Evolutionary conservation across 2,888 invertebrate genomes (phyloP).

Genomic region (Epinotia ramella): DNA sequence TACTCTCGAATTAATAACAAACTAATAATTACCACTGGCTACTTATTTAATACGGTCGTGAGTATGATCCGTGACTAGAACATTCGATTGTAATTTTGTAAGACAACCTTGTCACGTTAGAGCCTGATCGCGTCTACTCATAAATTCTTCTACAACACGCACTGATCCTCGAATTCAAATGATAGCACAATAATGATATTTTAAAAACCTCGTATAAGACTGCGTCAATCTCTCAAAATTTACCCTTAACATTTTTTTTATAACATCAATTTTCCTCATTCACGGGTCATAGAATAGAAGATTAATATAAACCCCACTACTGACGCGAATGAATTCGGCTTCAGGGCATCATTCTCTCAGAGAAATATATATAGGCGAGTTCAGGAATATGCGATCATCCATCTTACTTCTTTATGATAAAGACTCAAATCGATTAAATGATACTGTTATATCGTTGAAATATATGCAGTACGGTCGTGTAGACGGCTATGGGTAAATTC

Average conservation of each 20-base stretch:
- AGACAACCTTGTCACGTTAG: constrained; percentile 15
- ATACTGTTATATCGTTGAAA: not conserved
- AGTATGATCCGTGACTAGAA: constrained; percentile 11
- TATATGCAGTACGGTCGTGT: not conserved
- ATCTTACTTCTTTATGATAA: not conserved
- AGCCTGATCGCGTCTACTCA: constrained; percentile 9
- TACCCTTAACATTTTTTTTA: not conserved
- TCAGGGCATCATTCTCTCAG: not conserved
- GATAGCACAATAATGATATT: not conserved
- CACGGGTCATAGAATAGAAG: no score
- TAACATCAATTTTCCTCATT: not conserved
- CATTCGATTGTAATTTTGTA: constrained; percentile 14
- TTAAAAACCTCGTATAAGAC: not conserved
- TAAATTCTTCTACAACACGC: constrained; percentile 8
- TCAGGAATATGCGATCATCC: not conserved
- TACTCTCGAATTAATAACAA: constrained; percentile 7
- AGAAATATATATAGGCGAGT: not conserved
- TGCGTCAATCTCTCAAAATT: not conserved
- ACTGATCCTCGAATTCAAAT: not conserved
- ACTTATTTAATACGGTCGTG: not conserved
- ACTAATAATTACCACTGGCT: constrained; percentile 6
- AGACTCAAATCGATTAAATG: not conserved
- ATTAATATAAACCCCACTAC: not conserved
- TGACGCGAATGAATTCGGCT: not conserved
- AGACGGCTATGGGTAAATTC: not conserved